Percentiles rank a stretch among this genome's conserved stretches.
These are phyloP conservation scores for Alosa sapidissima DNA, from an alignment of 2,797 vertebrate genomes.

Conservation along the genomic window DNA sequence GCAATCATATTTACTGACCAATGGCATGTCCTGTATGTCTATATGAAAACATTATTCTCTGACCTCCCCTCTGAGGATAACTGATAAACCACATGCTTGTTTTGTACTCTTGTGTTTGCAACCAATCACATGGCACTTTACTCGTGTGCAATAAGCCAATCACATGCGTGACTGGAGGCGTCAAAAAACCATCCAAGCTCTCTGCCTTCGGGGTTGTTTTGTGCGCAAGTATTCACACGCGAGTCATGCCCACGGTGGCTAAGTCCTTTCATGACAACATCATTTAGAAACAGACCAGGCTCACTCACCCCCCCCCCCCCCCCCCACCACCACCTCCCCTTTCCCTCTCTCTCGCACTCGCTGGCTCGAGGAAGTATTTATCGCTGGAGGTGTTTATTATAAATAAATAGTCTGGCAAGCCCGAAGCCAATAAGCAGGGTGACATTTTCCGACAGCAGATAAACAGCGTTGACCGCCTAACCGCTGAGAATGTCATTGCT, in stretches of 20 bases:
- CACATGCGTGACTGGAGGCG: background rate
- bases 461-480: slow-evolving; percentile 14
- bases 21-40: background rate
- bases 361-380: background rate
- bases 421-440: slow-evolving; percentile 12
- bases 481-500: slow-evolving; percentile 7
- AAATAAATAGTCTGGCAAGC: slow-evolving; percentile 13
- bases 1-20: background rate
- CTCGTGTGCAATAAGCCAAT: background rate
- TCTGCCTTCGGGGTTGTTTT: background rate
- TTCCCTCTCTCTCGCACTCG: background rate
- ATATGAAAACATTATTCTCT: background rate
- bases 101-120: background rate
- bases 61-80: background rate
- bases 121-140: background rate
- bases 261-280: slow-evolving; percentile 9
- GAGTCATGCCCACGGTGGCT: background rate
- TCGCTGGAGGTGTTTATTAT: slow-evolving; percentile 17
- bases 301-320: background rate
- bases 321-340: background rate
- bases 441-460: slow-evolving; percentile 24
- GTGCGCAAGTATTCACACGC: background rate
- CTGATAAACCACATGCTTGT: background rate
- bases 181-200: background rate
- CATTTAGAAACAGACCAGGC: background rate